phyloP scores from a whole-genome alignment of 2,797 vertebrate species.

The Odontamblyopus rebecca region DNA sequence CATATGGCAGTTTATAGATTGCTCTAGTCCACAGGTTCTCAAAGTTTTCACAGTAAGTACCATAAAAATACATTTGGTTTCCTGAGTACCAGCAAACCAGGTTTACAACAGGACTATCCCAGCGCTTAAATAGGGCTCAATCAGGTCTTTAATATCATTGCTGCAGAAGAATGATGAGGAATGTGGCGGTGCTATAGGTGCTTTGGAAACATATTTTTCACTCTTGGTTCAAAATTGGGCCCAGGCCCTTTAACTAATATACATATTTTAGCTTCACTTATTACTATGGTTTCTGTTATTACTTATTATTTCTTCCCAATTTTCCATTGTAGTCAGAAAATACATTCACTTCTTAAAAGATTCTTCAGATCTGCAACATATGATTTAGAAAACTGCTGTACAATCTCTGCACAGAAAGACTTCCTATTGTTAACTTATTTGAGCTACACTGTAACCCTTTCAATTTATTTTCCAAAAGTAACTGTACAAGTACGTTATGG shows the following conservation, averaged over 20 bases:
- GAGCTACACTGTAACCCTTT: not conserved
- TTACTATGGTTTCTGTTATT: not conserved
- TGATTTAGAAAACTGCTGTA: not conserved
- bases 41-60: too few relatives aligned
- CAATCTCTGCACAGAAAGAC: not conserved
- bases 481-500: constrained; percentile 15
- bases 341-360: not conserved
- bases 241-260: not conserved
- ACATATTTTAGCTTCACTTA: not conserved
- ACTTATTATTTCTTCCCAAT: not conserved
- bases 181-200: too few relatives aligned
- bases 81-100: too few relatives aligned
- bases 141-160: too few relatives aligned
- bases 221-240: too few relatives aligned
- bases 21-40: too few relatives aligned
- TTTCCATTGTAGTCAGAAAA: not conserved
- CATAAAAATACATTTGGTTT: too few relatives aligned
- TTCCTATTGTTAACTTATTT: not conserved
- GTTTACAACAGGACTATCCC: too few relatives aligned
- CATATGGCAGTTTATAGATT: too few relatives aligned
- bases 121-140: too few relatives aligned
- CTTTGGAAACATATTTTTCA: too few relatives aligned
- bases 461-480: not conserved
- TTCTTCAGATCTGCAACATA: not conserved
- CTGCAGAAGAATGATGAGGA: too few relatives aligned